phyloP scores from a whole-genome alignment of 2,113 vertebrate species.

The Vombatus ursinus region DNA sequence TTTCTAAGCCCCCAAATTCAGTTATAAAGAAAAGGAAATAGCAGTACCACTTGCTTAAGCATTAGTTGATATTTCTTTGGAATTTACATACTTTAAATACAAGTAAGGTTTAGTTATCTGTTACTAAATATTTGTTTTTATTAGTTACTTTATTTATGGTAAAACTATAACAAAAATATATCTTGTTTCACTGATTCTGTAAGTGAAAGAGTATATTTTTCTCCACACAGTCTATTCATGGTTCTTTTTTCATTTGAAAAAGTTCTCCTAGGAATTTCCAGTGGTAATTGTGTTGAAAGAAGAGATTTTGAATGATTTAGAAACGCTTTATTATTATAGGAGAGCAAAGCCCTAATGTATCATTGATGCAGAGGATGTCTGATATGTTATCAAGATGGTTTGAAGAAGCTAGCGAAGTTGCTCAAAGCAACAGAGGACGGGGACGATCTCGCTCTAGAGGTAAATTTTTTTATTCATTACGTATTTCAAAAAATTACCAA shows the following conservation, averaged over 20 bases:
- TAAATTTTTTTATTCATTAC: conserved; percentile 70
- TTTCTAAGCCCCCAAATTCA: background rate
- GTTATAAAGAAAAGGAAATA: background rate
- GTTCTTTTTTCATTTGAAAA: background rate
- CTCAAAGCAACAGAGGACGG: conserved; percentile 93
- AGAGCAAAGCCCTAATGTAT: conserved; percentile 96
- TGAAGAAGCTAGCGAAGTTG: conserved; percentile 97
- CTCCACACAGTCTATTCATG: background rate
- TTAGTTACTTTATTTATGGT: background rate
- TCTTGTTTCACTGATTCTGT: background rate
- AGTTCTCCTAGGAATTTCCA: background rate
- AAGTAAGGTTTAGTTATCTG: background rate
- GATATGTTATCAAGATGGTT: conserved; percentile 99
- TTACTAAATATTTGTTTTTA: background rate
- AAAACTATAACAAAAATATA: background rate
- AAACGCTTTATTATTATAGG: conserved; percentile 83
- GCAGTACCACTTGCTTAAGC: background rate
- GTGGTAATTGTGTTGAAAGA: conserved; percentile 20
- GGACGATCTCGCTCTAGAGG: conserved; percentile 91
- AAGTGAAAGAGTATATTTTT: background rate
- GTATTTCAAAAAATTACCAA: background rate
- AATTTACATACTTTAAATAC: background rate
- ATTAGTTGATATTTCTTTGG: background rate
- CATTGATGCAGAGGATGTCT: conserved; percentile 99
- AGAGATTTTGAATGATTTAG: conserved; percentile 4